A percentile compares a stretch with the other conserved stretches of the same genome.
Conservation (phyloP, 2,113 vertebrate genomes). For the Lepus timidus region DNA sequence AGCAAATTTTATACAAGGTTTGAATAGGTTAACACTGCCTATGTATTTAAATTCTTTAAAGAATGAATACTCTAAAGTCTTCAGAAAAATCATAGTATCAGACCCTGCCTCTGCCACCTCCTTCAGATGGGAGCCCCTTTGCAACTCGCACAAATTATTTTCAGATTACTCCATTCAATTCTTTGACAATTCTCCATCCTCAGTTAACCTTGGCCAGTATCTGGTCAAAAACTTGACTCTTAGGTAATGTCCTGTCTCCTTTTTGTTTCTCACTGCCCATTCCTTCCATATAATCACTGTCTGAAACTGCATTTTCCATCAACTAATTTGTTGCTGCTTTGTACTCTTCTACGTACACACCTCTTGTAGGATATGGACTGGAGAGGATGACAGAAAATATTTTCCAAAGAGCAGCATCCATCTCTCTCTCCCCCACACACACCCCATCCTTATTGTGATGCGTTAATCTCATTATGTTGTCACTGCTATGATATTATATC, state of each 20-base stretch:
- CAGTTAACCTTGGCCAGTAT: not conserved
- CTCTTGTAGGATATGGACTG: not conserved
- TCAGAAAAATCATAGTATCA: not conserved
- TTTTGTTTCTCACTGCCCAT: not conserved
- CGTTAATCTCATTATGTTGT: constrained; percentile 27
- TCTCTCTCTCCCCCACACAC: not conserved
- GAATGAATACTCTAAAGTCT: not conserved
- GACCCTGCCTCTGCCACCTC: not conserved
- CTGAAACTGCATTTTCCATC: not conserved
- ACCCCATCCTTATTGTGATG: not conserved
- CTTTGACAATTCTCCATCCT: not conserved
- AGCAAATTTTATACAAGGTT: constrained; percentile 58
- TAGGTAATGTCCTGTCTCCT: not conserved
- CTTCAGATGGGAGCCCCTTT: not conserved
- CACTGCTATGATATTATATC: not conserved
- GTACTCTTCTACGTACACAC: not conserved
- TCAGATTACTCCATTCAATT: not conserved
- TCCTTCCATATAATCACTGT: accelerated
- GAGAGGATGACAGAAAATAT: not conserved
- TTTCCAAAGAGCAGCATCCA: constrained; percentile 5
- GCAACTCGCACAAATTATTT: not conserved
- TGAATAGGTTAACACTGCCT: not conserved
- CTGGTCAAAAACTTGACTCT: not conserved
- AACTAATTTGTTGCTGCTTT: not conserved
- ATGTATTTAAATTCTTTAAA: not conserved